Conservation (phyloP, 1,140 invertebrate genomes). For the Harpegnathos saltator region DNA sequence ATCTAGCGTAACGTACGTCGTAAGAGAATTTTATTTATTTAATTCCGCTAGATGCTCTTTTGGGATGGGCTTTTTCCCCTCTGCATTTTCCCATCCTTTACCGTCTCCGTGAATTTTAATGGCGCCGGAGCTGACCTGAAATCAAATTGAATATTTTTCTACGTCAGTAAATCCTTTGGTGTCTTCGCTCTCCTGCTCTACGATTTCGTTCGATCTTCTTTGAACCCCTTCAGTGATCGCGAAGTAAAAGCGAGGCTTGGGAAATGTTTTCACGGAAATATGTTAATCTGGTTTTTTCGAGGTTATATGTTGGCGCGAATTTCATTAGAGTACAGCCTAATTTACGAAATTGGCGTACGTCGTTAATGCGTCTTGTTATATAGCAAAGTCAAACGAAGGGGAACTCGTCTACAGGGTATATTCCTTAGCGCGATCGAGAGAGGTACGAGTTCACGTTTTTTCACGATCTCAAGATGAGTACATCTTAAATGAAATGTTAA, state of each 20-base stretch:
- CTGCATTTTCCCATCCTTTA: constrained; percentile 23
- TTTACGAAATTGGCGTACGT: neutral
- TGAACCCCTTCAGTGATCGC: constrained; percentile 9
- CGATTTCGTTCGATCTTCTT: constrained; percentile 21
- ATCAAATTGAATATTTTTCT: constrained; percentile 61
- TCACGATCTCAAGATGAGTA: neutral
- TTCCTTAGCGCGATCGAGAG: neutral
- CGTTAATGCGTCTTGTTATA: neutral
- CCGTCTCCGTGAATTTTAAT: constrained; percentile 43
- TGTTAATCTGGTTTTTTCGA: neutral
- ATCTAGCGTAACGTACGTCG: constrained; percentile 8
- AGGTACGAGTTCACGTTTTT: neutral
- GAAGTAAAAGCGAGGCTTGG: neutral
- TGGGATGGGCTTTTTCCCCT: constrained; percentile 1
- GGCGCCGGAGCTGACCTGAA: constrained; percentile 47
- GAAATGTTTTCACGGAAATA: neutral
- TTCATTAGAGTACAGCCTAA: constrained; percentile 1
- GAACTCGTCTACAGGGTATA: neutral
- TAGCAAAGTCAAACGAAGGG: neutral
- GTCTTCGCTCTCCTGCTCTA: constrained; percentile 6
- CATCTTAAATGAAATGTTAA: neutral
- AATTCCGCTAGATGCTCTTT: constrained; percentile 30
- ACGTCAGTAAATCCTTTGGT: constrained; percentile 53
- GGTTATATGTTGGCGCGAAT: neutral
- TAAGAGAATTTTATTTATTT: constrained; percentile 56